These are phyloP conservation scores for Mola mola DNA, from an alignment of 2,113 vertebrate species.

Conservation along the genomic window DNA sequence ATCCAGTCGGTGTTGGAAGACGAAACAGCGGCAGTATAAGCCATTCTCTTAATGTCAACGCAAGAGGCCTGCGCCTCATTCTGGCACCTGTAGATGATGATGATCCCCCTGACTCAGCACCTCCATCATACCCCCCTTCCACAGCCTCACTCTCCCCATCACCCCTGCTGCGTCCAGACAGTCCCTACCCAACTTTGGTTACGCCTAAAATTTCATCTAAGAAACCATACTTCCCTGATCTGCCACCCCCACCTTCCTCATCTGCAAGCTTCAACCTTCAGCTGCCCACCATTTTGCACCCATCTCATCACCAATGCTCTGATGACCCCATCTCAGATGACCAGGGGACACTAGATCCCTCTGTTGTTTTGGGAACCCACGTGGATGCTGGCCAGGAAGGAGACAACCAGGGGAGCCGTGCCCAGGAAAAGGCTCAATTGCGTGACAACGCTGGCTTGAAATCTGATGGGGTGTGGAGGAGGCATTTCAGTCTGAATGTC, in stretches of 20 bases:
- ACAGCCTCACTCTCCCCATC: constrained; percentile 90
- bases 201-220: constrained; percentile 83
- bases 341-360: constrained; percentile 83
- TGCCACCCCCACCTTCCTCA: constrained; percentile 82
- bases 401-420: constrained; percentile 17
- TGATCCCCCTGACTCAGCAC: constrained; percentile 76
- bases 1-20: constrained; percentile 46
- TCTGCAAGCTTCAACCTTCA: constrained; percentile 88
- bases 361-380: constrained; percentile 55
- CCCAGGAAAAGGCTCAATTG: constrained; percentile 73
- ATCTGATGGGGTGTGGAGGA: constrained; percentile 88
- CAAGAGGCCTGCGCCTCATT: constrained; percentile 90
- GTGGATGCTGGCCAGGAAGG: constrained; percentile 45
- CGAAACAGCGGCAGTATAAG: constrained; percentile 77
- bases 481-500: constrained; percentile 90
- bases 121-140: constrained; percentile 77
- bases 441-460: constrained; percentile 79
- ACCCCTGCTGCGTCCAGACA: constrained; percentile 88
- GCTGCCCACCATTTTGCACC: constrained; percentile 86
- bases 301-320: constrained; percentile 83
- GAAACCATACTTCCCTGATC: constrained; percentile 87
- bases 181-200: constrained; percentile 82
- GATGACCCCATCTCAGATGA: constrained; percentile 82
- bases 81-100: constrained; percentile 90
- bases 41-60: constrained; percentile 87